Percentiles rank a stretch among this genome's conserved stretches.
Evolutionary conservation across 2,888 invertebrate species (phyloP).

Genomic region (Drepanosiphum platanoidis): DNA sequence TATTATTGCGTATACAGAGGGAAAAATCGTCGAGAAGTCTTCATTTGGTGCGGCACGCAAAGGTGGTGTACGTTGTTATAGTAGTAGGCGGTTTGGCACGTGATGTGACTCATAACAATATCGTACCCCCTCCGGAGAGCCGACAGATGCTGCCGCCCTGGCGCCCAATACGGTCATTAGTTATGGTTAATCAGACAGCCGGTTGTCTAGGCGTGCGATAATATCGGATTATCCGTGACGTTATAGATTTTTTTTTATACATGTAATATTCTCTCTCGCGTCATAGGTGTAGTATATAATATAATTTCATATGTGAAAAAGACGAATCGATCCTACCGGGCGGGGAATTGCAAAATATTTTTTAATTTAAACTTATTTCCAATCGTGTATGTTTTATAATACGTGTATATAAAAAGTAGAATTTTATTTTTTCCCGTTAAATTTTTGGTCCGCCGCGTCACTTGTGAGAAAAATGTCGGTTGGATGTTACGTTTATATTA

Average conservation of each 20-base stretch:
- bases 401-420: no score
- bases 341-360: no score
- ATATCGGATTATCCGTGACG: slow-evolving; percentile 13
- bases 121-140: slow-evolving; percentile 26
- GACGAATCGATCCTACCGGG: no score
- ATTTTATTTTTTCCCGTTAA: no score
- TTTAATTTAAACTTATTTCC: no score
- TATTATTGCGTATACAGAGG: no score
- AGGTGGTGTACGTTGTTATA: slow-evolving; percentile 39
- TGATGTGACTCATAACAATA: slow-evolving; percentile 52
- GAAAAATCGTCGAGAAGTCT: background rate
- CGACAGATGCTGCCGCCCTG: slow-evolving; percentile 57
- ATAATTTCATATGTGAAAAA: no score
- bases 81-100: slow-evolving; percentile 36
- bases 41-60: background rate
- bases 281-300: background rate
- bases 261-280: no score
- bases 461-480: no score
- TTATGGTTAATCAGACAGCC: slow-evolving; percentile 62
- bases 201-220: slow-evolving; percentile 44
- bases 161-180: slow-evolving; percentile 50
- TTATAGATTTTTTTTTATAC: slow-evolving; percentile 32
- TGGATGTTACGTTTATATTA: no score
- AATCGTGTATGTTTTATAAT: no score
- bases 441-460: no score